Evolutionary conservation across 1,140 invertebrate species (phyloP), one percentile per base, ranked within the genome.

Genomic region (Nilaparvata lugens): DNA sequence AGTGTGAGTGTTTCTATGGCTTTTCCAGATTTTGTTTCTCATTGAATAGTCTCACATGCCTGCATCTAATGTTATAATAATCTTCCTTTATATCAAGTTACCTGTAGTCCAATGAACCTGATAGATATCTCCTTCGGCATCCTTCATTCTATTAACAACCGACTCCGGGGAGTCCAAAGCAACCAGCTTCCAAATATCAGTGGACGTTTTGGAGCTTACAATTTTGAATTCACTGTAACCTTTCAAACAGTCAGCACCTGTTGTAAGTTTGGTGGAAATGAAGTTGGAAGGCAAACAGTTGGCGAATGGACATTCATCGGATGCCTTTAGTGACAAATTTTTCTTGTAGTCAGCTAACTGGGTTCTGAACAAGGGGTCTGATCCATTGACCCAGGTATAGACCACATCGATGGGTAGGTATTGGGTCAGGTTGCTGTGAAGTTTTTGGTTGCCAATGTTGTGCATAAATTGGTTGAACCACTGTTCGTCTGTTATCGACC

Each of bases 361-460:
- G 24, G 75, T 71, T 1, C 83, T 68, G 60, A 90, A 82, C 16
- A 66, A 67, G 2, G 86, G 82, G 72, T 93, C 89, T 0, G 85
- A 83, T 0, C 90, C 90, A 73, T 93, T 93, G 0, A 93, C 90
- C 90, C 90, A 93, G 0, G 90, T 91, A 67, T 92, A 92, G 0
- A 93, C 89, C 14, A 87, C 85, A 75, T 93, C 90, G 53, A 93
- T 87, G 1, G 86, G 83, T 40, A 85, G 78, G 64, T 80, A 76
- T 21, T 79, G 74, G 62, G 81, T 83, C 35, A 83, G 64, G 58
- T 76, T 78, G 42, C 18, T 55, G 66, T 63, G 18, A 55, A 55
- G 60, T 43, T 59, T 54, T 16, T 16, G 38, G 53, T 19, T 18
- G 19, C 4, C 21, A 40, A 56, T 56, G 28, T 51, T 56, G 18